Percentiles rank a stretch among this genome's conserved stretches.
Evolutionary conservation across 2,888 invertebrate species (phyloP).

Genomic region (Acleris sparsana): DNA sequence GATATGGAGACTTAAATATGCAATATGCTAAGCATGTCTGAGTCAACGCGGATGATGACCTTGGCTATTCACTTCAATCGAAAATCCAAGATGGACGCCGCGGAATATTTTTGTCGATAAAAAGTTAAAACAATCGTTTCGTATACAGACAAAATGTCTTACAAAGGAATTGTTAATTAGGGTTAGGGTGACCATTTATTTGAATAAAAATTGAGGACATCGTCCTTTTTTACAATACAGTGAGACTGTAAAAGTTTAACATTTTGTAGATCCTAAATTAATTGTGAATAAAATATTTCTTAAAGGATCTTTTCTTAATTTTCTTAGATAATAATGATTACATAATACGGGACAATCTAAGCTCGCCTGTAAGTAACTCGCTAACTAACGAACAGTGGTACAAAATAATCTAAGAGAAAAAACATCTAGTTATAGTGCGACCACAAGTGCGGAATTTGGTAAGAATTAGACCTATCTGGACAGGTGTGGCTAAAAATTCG

Average conservation of each 20-base stretch:
- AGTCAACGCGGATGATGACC: conserved; percentile 17
- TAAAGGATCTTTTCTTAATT: neutral
- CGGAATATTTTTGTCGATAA: conserved; percentile 50
- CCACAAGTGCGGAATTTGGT: no score
- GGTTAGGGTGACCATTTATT: conserved; percentile 43
- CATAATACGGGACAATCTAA: no score
- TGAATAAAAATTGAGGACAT: neutral
- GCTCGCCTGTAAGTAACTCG: no score
- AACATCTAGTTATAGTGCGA: no score
- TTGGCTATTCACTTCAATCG: conserved; percentile 35
- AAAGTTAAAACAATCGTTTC: conserved; percentile 68
- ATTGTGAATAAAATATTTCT: no score
- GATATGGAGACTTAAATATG: neutral
- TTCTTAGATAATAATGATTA: neutral
- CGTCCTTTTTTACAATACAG: neutral
- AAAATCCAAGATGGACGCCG: conserved; percentile 58
- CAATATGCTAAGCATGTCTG: neutral
- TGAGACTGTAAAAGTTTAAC: neutral
- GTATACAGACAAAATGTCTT: conserved; percentile 56
- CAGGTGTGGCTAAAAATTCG: no score
- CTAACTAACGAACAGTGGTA: no score
- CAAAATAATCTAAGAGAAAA: no score
- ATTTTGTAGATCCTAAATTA: no score
- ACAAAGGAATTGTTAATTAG: conserved; percentile 71
- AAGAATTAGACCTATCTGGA: no score